Percentiles rank a stretch among this genome's conserved stretches.
phyloP scores from a whole-genome alignment of 1,140 invertebrate genomes.

The Acromyrmex heyeri region DNA sequence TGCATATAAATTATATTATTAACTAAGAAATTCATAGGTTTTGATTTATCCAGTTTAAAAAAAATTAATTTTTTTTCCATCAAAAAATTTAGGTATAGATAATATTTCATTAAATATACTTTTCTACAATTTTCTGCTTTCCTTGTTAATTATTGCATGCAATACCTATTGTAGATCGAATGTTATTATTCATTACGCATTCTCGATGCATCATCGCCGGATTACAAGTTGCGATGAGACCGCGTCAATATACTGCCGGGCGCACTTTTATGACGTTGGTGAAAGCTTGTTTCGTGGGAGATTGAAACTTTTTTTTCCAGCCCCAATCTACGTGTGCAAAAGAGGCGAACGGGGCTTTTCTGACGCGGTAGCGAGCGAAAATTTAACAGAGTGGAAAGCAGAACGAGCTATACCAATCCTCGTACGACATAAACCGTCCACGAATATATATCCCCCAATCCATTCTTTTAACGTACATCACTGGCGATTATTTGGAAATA shows the following conservation, averaged over 20 bases:
- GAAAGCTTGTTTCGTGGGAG: conserved; percentile 56
- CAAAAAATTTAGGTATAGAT: neutral
- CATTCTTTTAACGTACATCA: neutral
- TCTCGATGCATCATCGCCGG: neutral
- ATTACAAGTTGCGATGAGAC: conserved; percentile 35
- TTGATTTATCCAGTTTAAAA: too few relatives aligned
- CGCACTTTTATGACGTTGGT: conserved; percentile 34
- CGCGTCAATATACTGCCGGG: conserved; percentile 11
- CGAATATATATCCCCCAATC: neutral
- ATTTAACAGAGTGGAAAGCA: conserved; percentile 54
- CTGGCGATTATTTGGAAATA: neutral
- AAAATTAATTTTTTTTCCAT: neutral
- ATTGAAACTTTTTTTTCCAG: conserved; percentile 60
- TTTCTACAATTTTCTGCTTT: neutral
- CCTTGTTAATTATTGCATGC: neutral
- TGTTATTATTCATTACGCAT: conserved; percentile 32
- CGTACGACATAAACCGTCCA: conserved; percentile 40
- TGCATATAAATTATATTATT: too few relatives aligned
- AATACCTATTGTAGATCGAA: neutral
- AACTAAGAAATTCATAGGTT: too few relatives aligned
- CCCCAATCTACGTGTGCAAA: conserved; percentile 39
- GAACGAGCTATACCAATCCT: conserved; percentile 8
- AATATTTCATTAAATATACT: conserved; percentile 14
- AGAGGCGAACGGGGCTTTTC: neutral
- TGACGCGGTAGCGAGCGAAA: conserved; percentile 6